A percentile compares a stretch with the other conserved stretches of the same genome.
These are phyloP conservation scores for Paguma larvata DNA, from an alignment of 2,797 vertebrate genomes.

Conservation along the genomic window DNA sequence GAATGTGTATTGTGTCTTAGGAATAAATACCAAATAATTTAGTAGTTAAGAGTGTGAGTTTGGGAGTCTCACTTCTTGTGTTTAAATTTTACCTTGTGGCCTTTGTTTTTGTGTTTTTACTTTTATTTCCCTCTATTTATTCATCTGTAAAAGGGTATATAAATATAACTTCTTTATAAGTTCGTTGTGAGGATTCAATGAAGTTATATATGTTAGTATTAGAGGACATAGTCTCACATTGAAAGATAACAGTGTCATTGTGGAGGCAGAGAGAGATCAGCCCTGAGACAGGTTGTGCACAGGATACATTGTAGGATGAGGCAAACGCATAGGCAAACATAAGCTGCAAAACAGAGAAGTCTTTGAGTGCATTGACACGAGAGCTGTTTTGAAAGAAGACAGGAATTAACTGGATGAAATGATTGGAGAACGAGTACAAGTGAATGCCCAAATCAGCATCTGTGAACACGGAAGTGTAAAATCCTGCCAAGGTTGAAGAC, in stretches of 20 bases:
- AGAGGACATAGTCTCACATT: background rate
- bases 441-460: background rate
- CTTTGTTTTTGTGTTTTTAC: background rate
- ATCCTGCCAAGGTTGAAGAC: background rate
- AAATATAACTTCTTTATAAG: background rate
- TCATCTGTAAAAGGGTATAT: background rate
- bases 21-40: background rate
- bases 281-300: background rate
- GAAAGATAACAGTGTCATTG: background rate
- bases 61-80: background rate
- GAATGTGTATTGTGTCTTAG: no score
- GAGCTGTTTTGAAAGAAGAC: background rate
- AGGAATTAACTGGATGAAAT: background rate
- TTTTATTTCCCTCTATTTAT: background rate
- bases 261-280: background rate
- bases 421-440: background rate
- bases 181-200: background rate
- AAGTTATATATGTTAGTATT: background rate
- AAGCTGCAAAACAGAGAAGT: background rate
- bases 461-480: background rate
- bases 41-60: background rate
- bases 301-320: background rate
- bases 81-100: background rate
- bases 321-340: accelerated
- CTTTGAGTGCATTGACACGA: background rate